Conservation (phyloP, 1,140 invertebrate genomes). For the Liolophura sinensis region DNA sequence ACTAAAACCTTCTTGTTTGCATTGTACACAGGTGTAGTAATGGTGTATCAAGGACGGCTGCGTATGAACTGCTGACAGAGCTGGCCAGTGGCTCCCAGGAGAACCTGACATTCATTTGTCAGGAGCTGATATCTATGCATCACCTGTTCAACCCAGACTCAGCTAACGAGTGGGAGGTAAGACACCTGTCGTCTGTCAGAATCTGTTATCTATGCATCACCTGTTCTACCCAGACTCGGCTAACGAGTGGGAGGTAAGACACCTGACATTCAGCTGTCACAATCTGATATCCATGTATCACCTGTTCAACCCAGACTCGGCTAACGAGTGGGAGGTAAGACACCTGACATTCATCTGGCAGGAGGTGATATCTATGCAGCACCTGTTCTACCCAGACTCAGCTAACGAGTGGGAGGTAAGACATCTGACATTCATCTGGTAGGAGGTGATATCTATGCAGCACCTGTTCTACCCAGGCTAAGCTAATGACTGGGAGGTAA, state of each 20-base stretch:
- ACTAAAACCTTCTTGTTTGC: neutral
- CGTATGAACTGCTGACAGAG: conserved; percentile 62
- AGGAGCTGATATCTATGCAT: conserved; percentile 61
- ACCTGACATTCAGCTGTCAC: conserved; percentile 22
- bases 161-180: conserved; percentile 63
- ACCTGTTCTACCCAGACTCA: conserved; percentile 57
- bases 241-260: conserved; percentile 26
- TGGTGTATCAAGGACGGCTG: conserved; percentile 58
- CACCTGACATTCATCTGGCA: conserved; percentile 54
- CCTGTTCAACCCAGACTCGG: conserved; percentile 56
- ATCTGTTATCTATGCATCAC: conserved; percentile 62
- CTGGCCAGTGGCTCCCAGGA: conserved; percentile 48
- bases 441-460: conserved; percentile 60
- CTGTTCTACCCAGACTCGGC: conserved; percentile 56
- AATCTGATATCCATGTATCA: conserved; percentile 62
- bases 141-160: conserved; percentile 59
- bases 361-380: conserved; percentile 61
- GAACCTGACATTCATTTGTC: conserved; percentile 56
- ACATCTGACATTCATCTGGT: conserved; percentile 44
- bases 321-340: conserved; percentile 63
- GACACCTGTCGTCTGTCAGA: conserved; percentile 52
- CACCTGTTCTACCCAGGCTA: conserved; percentile 59
- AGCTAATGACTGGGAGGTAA: conserved; percentile 37
- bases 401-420: conserved; percentile 63
- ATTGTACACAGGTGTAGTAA: conserved; percentile 52